Evolutionary conservation across 2,797 vertebrate species (phyloP), one percentile per base, ranked within the genome.

Genomic region (Sebastiscus tertius): DNA sequence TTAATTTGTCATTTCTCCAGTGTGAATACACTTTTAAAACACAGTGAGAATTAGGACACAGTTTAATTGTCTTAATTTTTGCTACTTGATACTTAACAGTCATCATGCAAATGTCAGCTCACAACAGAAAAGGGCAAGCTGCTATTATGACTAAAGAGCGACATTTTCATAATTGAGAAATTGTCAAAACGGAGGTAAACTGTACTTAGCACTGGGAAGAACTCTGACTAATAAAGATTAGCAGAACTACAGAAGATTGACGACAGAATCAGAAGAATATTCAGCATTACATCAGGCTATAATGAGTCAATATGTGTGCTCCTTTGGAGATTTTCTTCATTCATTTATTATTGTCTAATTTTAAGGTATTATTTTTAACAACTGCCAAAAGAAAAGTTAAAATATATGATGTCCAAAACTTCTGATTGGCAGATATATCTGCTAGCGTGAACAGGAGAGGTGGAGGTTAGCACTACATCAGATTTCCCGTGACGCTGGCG

Each of bases 401-500:
- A 65, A 73, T 11, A 54, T 14, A 27, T 9, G 18, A 49, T 11
- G 60, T 36, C 16, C 52, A 49, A 31, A 75, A 75, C 65, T 63
- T 74, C 66, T 75, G 74, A 87, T 18, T 72, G 42, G 54, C 72
- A 80, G 39, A 55, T 52, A 27, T 33, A 72, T 76, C 52, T 12
- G 20, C 4, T 36, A 24, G 71, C 18, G 27, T 49, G 49, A 31
- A 13, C 59, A 49, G 42, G 54, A 60, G 46, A 6, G 6, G 33
- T 20, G 72, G 66, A 75, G 76, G 81, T 67, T 39, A 81, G 83
- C 63, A 16, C 26, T 20, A 27, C 77, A 63, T 71, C 67, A 83
- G 67, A 83, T 80, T 84, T 82, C 46, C 70, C 74, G 42, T 67
- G 85, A 87, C 29, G 31, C 63, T 85, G 54, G 52, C 61, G 76